Conservation (phyloP, 2,113 vertebrate species). For the Arenaria interpres region DNA sequence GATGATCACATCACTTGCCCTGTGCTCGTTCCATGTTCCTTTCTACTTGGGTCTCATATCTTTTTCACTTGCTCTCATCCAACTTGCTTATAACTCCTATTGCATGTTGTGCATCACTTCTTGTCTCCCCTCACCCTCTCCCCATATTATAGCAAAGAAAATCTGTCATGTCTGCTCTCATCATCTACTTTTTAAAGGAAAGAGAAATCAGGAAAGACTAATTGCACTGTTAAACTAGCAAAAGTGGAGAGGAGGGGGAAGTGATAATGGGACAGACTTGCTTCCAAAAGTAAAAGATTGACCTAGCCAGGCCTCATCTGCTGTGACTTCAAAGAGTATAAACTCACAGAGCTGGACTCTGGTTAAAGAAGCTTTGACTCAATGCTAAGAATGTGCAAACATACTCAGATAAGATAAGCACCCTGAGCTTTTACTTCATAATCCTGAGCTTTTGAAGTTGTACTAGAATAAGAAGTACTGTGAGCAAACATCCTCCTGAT, state of each 20-base stretch:
- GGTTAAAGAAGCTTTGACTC: background rate
- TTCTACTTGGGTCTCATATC: background rate
- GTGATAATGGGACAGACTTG: background rate
- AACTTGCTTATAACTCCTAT: background rate
- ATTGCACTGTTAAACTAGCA: background rate
- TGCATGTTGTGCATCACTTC: background rate
- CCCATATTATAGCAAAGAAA: background rate
- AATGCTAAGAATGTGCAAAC: slow-evolving; percentile 15
- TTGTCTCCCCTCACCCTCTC: background rate
- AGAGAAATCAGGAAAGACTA: background rate
- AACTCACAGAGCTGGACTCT: background rate
- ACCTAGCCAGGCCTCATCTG: background rate
- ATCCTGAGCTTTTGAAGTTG: background rate
- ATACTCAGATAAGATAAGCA: slow-evolving; percentile 24
- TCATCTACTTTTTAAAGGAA: background rate
- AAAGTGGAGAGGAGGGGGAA: background rate
- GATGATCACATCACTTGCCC: background rate
- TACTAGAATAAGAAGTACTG: background rate
- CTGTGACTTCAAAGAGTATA: background rate
- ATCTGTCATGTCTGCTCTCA: background rate
- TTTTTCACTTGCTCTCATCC: background rate
- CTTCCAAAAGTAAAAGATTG: background rate
- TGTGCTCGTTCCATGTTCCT: background rate
- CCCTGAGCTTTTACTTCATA: background rate
- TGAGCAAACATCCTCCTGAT: slow-evolving; percentile 4